Base-by-base conservation (phyloP, 2,797 vertebrate genomes). In the Dromococcyx pavoninus region DNA sequence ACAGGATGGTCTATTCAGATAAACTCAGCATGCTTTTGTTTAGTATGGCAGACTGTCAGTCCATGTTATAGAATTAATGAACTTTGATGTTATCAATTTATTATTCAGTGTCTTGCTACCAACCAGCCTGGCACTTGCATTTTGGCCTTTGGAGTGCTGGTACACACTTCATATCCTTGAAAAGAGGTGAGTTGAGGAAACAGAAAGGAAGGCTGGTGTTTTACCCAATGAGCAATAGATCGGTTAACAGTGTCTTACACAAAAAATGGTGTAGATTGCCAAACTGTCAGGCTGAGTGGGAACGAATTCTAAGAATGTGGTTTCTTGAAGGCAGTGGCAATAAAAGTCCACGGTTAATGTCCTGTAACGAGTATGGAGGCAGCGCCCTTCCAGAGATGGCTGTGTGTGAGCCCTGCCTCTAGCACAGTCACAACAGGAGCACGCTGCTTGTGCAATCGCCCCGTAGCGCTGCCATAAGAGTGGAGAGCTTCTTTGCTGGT, bases 241-340 rank as follows among this genome's bases (percentile, higher is more conserved):
- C 24, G 22, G 30, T 33, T 87, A 69, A 50, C 32, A 35, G 35
- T 11, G 32, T 61, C 46, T 92, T 75, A 72, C 11, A 66, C 56
- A 91, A 51, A 94, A 65, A 50, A 43, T 69, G 48, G 37, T 0
- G 1, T 21, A 60, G 60, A 17, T 39, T 87, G 48, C 65, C 76
- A 72, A 41, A 24, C 33, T n/a, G 19, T 61, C 56, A 41, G 50
- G 30, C 41, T 60, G 61, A 74, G 67, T 67, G 48, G 69, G 58
- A 85, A 48, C 9, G 5, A 76, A 69, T 66, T 69, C 83, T 80
- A 72, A 91, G 60, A 75, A 92, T 9, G 2, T 60, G 78, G 62
- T 89, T 90, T 88, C 91, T 75, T 92, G 64, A 83, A 83, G 91
- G 85, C 89, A 69, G 67, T 58, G 70, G n/a, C 89, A 77, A 61